Evolutionary conservation across 2,888 invertebrate genomes (phyloP).

Genomic region (Neoitamus cyanurus): DNA sequence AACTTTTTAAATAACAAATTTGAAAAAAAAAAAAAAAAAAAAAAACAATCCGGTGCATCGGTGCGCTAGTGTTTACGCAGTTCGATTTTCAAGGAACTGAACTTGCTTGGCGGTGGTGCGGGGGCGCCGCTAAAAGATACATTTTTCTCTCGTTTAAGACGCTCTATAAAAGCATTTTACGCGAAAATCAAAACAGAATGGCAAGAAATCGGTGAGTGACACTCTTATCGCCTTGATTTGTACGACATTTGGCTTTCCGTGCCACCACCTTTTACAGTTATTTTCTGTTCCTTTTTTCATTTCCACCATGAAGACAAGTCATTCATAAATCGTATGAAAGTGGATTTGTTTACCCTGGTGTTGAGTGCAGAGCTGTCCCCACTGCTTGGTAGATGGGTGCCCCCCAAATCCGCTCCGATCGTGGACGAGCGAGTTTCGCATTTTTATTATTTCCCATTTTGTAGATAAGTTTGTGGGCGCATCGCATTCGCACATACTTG

Average conservation of each 20-base stretch:
- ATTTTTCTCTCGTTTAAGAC: neutral
- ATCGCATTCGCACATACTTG: no score
- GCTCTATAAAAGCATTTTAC: neutral
- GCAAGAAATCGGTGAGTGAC: slow-evolving; percentile 44
- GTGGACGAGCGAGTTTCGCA: neutral
- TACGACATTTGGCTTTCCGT: neutral
- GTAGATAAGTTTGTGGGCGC: neutral
- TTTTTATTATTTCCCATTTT: neutral
- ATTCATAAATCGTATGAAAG: slow-evolving; percentile 42
- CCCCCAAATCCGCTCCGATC: neutral
- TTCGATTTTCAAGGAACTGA: neutral
- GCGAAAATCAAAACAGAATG: slow-evolving; percentile 10
- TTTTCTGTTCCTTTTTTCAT: neutral
- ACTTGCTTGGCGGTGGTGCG: neutral
- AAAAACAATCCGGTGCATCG: neutral
- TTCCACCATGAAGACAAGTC: slow-evolving; percentile 9
- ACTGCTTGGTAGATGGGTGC: neutral
- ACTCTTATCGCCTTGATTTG: slow-evolving; percentile 1
- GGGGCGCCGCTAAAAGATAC: neutral
- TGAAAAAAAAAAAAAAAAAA: neutral
- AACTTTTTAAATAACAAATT: neutral
- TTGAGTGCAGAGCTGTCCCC: neutral
- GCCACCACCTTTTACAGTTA: neutral
- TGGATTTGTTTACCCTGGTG: slow-evolving; percentile 16
- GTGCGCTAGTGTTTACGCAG: neutral